A percentile compares a stretch with the other conserved stretches of the same genome.
phyloP scores from a whole-genome alignment of 2,113 vertebrate genomes.

The Nibea albiflora region DNA sequence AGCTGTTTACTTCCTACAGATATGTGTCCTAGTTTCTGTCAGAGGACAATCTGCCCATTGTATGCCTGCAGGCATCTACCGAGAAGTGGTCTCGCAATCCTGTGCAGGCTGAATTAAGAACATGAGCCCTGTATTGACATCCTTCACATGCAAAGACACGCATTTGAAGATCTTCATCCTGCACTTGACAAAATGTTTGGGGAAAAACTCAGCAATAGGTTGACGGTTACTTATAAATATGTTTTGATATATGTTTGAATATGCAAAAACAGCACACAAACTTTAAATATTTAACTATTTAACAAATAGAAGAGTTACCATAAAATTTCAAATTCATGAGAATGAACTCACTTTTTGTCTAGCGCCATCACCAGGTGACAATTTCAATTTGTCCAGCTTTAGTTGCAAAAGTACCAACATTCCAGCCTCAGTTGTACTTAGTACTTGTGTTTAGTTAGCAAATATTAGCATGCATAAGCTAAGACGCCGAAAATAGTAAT shows the following conservation, averaged over 20 bases:
- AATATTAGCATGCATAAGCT: not conserved
- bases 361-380: not conserved
- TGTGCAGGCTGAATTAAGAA: constrained; percentile 35
- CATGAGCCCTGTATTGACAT: constrained; percentile 11
- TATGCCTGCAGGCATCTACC: constrained; percentile 59
- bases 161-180: not conserved
- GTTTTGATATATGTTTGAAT: not conserved
- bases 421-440: not conserved
- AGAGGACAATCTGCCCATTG: constrained; percentile 73
- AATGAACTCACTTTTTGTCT: not conserved
- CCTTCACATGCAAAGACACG: constrained; percentile 45
- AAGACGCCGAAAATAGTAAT: no score
- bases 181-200: not conserved
- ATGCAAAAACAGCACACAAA: no score
- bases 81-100: constrained; percentile 41
- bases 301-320: not conserved
- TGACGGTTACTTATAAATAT: not conserved
- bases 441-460: not conserved
- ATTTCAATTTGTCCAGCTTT: not conserved
- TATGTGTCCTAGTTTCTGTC: constrained; percentile 72
- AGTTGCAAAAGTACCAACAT: not conserved
- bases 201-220: not conserved
- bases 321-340: not conserved
- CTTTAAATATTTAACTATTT: no score
- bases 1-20: constrained; percentile 72